A percentile compares a stretch with the other conserved stretches of the same genome.
phyloP scores from a whole-genome alignment of 2,113 vertebrate species.

The Pteropus alecto region DNA sequence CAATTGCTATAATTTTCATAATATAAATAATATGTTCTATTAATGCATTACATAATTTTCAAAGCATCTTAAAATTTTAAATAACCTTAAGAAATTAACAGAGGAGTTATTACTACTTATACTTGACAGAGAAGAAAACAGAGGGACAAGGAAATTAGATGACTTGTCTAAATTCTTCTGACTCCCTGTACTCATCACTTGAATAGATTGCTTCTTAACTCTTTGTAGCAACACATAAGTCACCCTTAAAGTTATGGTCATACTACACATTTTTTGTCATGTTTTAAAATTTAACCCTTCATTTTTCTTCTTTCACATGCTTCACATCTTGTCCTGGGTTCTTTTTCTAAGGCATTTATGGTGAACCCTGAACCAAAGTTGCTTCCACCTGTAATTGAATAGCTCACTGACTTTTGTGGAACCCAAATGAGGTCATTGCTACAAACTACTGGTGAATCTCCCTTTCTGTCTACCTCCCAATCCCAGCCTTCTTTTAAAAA shows the following conservation, averaged over 20 bases:
- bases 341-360: not conserved
- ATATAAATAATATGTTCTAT: not conserved
- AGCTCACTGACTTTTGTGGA: not conserved
- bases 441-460: not conserved
- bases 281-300: not conserved
- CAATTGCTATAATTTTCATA: not conserved
- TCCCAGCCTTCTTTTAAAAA: constrained; percentile 35
- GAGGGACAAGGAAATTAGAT: not conserved
- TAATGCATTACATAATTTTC: not conserved
- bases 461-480: not conserved
- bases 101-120: not conserved
- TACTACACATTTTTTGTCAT: not conserved
- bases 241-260: not conserved
- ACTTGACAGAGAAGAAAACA: not conserved
- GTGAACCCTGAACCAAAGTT: not conserved
- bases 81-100: not conserved
- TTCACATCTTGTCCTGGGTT: not conserved
- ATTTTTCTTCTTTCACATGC: not conserved
- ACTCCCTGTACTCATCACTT: not conserved
- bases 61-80: not conserved
- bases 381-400: not conserved
- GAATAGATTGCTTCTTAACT: not conserved
- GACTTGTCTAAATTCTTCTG: not conserved
- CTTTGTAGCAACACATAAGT: not conserved
- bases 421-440: not conserved